Base-by-base conservation (phyloP, 2,113 vertebrate species). In the Formicarius rufipectus region DNA sequence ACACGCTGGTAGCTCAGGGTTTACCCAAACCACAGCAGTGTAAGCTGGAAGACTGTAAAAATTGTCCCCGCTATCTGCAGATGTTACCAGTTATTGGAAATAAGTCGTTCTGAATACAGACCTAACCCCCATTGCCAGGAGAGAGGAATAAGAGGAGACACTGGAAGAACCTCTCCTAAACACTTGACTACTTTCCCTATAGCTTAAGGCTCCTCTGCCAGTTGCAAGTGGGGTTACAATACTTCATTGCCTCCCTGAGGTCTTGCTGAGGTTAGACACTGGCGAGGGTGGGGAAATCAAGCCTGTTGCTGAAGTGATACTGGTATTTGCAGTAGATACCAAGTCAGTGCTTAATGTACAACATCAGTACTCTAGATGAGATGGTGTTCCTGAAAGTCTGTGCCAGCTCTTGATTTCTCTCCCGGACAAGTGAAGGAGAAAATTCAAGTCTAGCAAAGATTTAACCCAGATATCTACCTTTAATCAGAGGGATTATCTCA, bases 281-380 rank as follows among this genome's bases (percentile, higher is more conserved):
- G 66, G 53, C 75, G 74, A 39, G 28, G 25, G 28, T 31, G 58
- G 35, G 47, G 53, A 82, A 66, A 62, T 73, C n/a, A 90, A 63
- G 42, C 58, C 55, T 0, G 0, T 37, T 6, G 0, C 56, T 62
- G 55, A 45, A 74, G 67, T 0, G 0, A 15, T 90, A 19, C 14
- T 66, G 47, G 35, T 72, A 16, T 90, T 77, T 84, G 55, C 82
- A 45, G 10, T 66, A 53, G 76, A 9, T 80, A 22, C 52, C 35
- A 71, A 60, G 8, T 67, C 7, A 1, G 33, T 49, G 19, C 52
- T 55, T 37, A 31, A 31, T 11, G 40, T 75, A 44, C 47, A 45
- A 4, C 24, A 56, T 49, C 22, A n/a, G 64, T 78, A 64, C 53
- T 76, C 20, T 63, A 50, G 35, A 59, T 55, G 59, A 79, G 45